Conservation (phyloP, 2,113 vertebrate species). For the Irena cyanogastra region DNA sequence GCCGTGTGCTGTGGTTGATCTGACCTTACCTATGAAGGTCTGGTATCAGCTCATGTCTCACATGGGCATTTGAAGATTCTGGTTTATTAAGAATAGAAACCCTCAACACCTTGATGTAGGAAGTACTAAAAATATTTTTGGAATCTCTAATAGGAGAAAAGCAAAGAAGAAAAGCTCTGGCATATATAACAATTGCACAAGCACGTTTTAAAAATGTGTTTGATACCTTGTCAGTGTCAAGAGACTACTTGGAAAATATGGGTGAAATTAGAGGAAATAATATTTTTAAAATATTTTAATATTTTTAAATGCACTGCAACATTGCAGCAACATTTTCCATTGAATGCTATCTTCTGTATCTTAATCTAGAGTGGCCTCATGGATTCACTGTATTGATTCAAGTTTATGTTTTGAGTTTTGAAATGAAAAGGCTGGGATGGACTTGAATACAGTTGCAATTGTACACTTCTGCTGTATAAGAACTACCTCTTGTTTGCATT, state of each 20-base stretch:
- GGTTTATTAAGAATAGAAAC: not conserved
- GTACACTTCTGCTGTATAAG: not conserved
- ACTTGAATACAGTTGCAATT: not conserved
- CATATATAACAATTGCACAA: not conserved
- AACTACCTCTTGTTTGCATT: not conserved
- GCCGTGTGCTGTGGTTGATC: fast-evolving
- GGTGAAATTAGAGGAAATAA: not conserved
- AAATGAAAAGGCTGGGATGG: not conserved
- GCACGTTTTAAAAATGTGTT: too few relatives aligned
- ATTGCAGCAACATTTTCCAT: not conserved
- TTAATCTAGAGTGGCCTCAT: not conserved
- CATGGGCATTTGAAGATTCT: not conserved
- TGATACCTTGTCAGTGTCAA: not conserved
- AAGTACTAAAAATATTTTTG: not conserved
- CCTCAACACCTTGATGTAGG: not conserved
- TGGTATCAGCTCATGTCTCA: not conserved
- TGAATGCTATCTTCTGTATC: not conserved
- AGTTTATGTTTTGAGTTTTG: not conserved
- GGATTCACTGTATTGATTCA: not conserved
- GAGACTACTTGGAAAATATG: not conserved
- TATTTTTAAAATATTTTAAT: not conserved
- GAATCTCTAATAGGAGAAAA: not conserved
- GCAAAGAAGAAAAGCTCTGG: not conserved
- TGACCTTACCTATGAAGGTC: not conserved
- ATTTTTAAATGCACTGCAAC: fast-evolving